These are phyloP conservation scores for Crossaster papposus DNA, from an alignment of 53 echinoderm and acorn worm genomes.

Conservation along the genomic window DNA sequence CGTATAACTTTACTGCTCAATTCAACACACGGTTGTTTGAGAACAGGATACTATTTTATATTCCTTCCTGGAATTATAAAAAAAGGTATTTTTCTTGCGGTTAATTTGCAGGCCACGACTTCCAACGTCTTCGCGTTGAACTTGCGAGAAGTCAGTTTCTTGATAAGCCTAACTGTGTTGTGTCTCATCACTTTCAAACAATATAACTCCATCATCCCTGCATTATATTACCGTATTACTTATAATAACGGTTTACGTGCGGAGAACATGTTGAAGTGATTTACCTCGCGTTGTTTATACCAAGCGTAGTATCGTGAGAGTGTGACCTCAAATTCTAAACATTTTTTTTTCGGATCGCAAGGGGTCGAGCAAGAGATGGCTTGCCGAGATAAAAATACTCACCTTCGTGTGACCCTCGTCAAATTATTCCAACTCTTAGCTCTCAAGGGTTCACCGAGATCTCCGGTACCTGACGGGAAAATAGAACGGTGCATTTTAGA, in stretches of 20 bases:
- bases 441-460: background rate
- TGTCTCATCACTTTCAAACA: background rate
- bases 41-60: too few relatives aligned
- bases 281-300: conserved; percentile 1
- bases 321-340: background rate
- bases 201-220: background rate
- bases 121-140: too few relatives aligned
- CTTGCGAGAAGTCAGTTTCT: too few relatives aligned
- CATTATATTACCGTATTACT: background rate
- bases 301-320: background rate
- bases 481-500: too few relatives aligned
- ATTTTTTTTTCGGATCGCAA: background rate
- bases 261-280: background rate
- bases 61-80: too few relatives aligned
- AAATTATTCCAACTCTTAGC: background rate
- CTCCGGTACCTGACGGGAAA: too few relatives aligned
- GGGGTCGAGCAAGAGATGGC: background rate
- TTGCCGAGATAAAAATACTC: background rate
- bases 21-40: too few relatives aligned
- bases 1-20: too few relatives aligned
- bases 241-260: background rate
- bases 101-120: too few relatives aligned
- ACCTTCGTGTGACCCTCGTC: background rate
- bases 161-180: too few relatives aligned
- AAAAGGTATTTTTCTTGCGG: too few relatives aligned